Base-by-base conservation (phyloP, 2,113 vertebrate genomes). In the Podocnemis expansa region DNA sequence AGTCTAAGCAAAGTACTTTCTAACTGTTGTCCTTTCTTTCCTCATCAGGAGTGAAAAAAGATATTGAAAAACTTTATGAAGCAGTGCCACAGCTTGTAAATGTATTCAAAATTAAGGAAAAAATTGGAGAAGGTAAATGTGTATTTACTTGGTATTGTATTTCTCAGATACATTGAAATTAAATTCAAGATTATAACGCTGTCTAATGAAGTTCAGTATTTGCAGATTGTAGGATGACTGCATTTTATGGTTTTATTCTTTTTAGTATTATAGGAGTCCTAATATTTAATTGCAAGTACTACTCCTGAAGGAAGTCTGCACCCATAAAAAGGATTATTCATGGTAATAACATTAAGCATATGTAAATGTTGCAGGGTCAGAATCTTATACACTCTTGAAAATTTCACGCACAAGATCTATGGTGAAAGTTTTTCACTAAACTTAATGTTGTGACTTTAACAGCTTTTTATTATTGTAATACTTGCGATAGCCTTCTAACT, bases 61-160 rank as follows among this genome's bases (percentile, higher is more conserved):
- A 99, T 90, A 99, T 99, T 88, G 98, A 99, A 91, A 98, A 97
- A 14, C 98, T 99, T 94, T 99, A 98, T 97, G 98, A 99, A 98
- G 98, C 98, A 82, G 98, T 99, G 45, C 99, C 99, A 92, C 99
- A 99, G 97, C 98, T 99, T 87, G 96, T 97, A 41, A 98, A 97
- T 96, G 94, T 99, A 55, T 99, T 99, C 97, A 98, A 97, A 96
- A 98, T 99, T 78, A 98, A 98, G 78, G 98, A 99, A 82, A 99
- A 99, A 98, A 99, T 99, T 49, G 99, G 99, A 97, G 99, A 99
- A 99, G 99, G 99, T 99, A 96, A 97, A 83, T 87, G 73, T 58
- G 55, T 51, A 80, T 70, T 88, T 41, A 45, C 54, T 89, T 87
- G 47, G 93, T 85, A 41, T 10, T 84, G 14, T 85, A 89, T 93